phyloP scores from a whole-genome alignment of 2,113 vertebrate species.

The Acinonyx jubatus region DNA sequence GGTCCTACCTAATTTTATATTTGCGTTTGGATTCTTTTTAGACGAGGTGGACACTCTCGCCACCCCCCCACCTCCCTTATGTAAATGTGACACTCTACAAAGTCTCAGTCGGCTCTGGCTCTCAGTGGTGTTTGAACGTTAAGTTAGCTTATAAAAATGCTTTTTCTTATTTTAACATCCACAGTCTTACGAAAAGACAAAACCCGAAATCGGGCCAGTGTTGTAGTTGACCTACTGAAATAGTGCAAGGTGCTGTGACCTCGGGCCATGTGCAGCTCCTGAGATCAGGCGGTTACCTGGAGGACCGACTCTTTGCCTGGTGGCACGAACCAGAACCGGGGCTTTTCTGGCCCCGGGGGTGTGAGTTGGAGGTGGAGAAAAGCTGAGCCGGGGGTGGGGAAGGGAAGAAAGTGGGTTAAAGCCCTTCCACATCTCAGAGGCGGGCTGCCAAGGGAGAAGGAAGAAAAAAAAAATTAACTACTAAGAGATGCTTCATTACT shows the following conservation, averaged over 20 bases:
- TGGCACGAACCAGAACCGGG: too few species aligned
- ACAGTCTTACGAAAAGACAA: not conserved
- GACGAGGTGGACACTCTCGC: not conserved
- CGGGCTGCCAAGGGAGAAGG: not conserved
- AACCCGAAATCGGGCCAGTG: not conserved
- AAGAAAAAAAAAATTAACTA: not conserved
- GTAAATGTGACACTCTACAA: not conserved
- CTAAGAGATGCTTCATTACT: slow-evolving; percentile 7
- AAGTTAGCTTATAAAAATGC: not conserved
- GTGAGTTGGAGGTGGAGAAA: not conserved
- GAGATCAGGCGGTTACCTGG: not conserved
- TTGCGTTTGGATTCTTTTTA: slow-evolving; percentile 28
- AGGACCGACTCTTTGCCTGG: not conserved
- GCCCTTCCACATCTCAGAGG: not conserved
- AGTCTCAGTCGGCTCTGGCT: not conserved
- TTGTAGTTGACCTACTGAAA: not conserved
- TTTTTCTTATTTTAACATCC: slow-evolving; percentile 28
- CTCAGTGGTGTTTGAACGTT: not conserved
- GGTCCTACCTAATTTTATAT: not conserved
- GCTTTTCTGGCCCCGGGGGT: not conserved
- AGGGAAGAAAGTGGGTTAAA: not conserved
- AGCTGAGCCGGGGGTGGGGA: not conserved
- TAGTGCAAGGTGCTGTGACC: not conserved
- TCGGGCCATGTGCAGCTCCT: accelerated
- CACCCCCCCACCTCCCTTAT: not conserved